Evolutionary conservation across 1,140 invertebrate species (phyloP), one percentile per base, ranked within the genome.

Genomic region (Drosophila tsacasi): DNA sequence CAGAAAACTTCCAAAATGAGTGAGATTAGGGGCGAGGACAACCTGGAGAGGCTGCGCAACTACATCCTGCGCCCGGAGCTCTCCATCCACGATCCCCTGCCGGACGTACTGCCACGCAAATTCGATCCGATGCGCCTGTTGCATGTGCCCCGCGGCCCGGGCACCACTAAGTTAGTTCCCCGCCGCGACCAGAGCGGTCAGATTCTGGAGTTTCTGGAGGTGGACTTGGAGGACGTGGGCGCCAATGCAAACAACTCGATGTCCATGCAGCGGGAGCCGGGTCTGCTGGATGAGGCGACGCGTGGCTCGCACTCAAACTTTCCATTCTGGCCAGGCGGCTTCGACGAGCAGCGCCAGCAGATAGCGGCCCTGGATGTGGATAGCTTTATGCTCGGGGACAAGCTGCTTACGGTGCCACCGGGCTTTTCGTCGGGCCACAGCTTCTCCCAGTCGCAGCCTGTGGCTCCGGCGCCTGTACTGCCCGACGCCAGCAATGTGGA

Each of bases 251-350:
- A 94, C 86, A 97, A 97, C 93, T 97, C 96, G 0, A 95, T 96
- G 93, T 97, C 96, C 5, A 94, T 97, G 93, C 94, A 93, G 37
- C 93, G 96, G 76, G 94, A 95, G 67, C 95, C 95, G 25, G 94
- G 94, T 4, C 93, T 95, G 42, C 54, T 93, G 27, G 93, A 95
- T 44, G 92, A 93, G 39, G 94, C 94, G 76, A 94, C 96, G 9
- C 94, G 94, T 84, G 97, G 97, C 7, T 96, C 95, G 90, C 93
- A 95, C 0, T 95, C 95, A 59, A 97, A 97, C 91, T 95, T 94
- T 91, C 96, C 96, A 30, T 97, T 97, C 92, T 96, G 96, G 96
- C 97, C 66, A 94, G 96, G 96, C 39, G 96, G 96, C 39, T 96
- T 97, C 82, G 95, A 96, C 47, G 95, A 96, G 83, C 95, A 94